A percentile compares a stretch with the other conserved stretches of the same genome.
These are phyloP conservation scores for Lasioglossum villosulum DNA, from an alignment of 2,888 invertebrate species.

Conservation along the genomic window DNA sequence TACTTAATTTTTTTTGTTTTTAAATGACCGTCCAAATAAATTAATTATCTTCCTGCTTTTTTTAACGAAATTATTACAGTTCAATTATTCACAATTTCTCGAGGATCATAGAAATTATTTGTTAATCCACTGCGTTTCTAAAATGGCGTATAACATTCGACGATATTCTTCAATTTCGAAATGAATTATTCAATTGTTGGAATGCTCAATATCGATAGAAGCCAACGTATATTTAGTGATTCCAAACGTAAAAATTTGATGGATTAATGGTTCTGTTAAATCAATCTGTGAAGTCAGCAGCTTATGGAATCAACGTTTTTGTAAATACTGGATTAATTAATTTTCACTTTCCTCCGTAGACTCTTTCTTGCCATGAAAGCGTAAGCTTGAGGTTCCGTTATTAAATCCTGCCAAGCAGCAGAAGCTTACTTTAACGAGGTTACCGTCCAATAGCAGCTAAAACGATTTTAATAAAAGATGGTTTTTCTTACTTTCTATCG, in stretches of 20 bases:
- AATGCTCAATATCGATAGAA: neutral
- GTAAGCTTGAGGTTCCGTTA: slow-evolving; percentile 4
- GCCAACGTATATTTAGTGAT: neutral
- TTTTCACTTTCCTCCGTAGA: neutral
- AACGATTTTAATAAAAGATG: slow-evolving; percentile 16
- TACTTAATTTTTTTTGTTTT: too few relatives aligned
- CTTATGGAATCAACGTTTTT: neutral
- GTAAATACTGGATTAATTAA: neutral
- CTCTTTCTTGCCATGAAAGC: slow-evolving; percentile 2
- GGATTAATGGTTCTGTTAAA: neutral
- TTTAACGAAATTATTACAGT: too few relatives aligned
- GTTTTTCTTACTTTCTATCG: slow-evolving; percentile 5
- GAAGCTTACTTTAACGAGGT: slow-evolving; percentile 4
- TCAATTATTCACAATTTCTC: too few relatives aligned
- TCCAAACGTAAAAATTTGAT: neutral
- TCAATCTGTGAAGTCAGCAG: too few relatives aligned
- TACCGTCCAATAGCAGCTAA: slow-evolving; percentile 41
- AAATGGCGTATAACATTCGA: neutral
- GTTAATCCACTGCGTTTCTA: neutral
- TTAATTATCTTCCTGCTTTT: too few relatives aligned
- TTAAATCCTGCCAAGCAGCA: slow-evolving; percentile 2
- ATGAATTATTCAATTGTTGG: neutral
- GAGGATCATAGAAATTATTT: too few relatives aligned
- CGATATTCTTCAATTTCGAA: neutral
- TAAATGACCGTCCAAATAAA: too few relatives aligned